Conservation (phyloP, 2,113 vertebrate species). For the Phyllostomus discolor region DNA sequence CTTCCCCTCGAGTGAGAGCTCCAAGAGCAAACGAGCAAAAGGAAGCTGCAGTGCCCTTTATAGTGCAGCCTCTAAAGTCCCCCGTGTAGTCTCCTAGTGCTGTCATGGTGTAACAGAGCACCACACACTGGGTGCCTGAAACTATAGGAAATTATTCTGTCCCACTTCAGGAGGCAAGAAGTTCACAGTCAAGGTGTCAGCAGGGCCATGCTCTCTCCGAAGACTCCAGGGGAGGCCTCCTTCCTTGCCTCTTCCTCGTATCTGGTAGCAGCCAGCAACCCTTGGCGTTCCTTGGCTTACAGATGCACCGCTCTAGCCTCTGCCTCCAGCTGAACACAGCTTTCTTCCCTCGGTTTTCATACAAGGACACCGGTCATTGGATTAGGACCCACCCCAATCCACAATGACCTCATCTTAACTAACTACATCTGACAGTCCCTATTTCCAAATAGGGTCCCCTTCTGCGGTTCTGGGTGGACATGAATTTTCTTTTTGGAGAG, state of each 20-base stretch:
- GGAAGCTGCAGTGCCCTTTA: not conserved
- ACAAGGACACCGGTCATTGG: not conserved
- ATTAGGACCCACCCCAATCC: not conserved
- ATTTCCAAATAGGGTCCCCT: not conserved
- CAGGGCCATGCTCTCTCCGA: not conserved
- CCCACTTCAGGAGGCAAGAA: not conserved
- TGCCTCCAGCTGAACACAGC: not conserved
- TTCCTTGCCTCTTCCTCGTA: not conserved
- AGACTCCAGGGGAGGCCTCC: not conserved
- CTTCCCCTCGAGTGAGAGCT: not conserved
- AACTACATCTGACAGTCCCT: not conserved
- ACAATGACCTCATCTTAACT: not conserved
- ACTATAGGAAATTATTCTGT: not conserved
- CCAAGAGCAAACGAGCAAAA: not conserved
- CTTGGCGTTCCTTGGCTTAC: not conserved
- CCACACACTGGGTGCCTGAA: not conserved
- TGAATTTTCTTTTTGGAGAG: not conserved
- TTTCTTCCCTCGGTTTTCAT: not conserved
- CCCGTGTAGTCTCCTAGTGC: not conserved
- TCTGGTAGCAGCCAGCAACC: not conserved
- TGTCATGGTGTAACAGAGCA: not conserved
- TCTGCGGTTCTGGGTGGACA: not conserved
- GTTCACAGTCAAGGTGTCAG: not conserved
- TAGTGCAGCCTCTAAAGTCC: fast-evolving
- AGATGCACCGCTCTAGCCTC: not conserved